Percentiles rank a stretch among this genome's conserved stretches.
Conservation (phyloP, 1,140 invertebrate genomes). For the Calycopis cecrops region DNA sequence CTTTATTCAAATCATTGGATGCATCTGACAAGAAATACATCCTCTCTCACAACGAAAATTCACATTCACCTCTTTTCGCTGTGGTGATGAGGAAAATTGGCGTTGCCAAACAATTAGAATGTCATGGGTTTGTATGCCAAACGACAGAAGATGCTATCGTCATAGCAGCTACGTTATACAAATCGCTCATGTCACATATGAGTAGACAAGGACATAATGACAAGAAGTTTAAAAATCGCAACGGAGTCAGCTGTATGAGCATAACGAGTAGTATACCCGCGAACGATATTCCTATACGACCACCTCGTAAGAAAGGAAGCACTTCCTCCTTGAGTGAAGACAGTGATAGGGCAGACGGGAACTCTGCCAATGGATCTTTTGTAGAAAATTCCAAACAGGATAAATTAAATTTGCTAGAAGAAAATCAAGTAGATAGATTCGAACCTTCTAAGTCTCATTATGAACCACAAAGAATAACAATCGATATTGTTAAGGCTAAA, state of each 20-base stretch:
- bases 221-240: slow-evolving; percentile 78
- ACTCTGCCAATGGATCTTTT: slow-evolving; percentile 54
- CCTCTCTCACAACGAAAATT: slow-evolving; percentile 72
- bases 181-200: slow-evolving; percentile 88
- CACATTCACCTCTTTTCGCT: slow-evolving; percentile 91
- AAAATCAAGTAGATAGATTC: slow-evolving; percentile 15
- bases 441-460: slow-evolving; percentile 47
- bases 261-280: slow-evolving; percentile 76
- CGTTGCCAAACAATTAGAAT: slow-evolving; percentile 86
- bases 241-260: slow-evolving; percentile 83
- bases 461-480: slow-evolving; percentile 67
- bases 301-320: slow-evolving; percentile 76
- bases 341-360: slow-evolving; percentile 73
- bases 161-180: slow-evolving; percentile 91
- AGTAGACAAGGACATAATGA: slow-evolving; percentile 72
- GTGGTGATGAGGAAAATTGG: slow-evolving; percentile 91
- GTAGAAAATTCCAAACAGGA: slow-evolving; percentile 47
- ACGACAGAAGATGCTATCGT: slow-evolving; percentile 92
- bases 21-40: slow-evolving; percentile 74
- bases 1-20: slow-evolving; percentile 77
- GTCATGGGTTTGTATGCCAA: slow-evolving; percentile 93
- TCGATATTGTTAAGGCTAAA: slow-evolving; percentile 74
- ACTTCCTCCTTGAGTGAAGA: slow-evolving; percentile 77
- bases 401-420: slow-evolving; percentile 36
- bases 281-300: slow-evolving; percentile 72